These are phyloP conservation scores for Drosophila trapezifrons DNA, from an alignment of 1,140 invertebrate genomes.

Conservation along the genomic window DNA sequence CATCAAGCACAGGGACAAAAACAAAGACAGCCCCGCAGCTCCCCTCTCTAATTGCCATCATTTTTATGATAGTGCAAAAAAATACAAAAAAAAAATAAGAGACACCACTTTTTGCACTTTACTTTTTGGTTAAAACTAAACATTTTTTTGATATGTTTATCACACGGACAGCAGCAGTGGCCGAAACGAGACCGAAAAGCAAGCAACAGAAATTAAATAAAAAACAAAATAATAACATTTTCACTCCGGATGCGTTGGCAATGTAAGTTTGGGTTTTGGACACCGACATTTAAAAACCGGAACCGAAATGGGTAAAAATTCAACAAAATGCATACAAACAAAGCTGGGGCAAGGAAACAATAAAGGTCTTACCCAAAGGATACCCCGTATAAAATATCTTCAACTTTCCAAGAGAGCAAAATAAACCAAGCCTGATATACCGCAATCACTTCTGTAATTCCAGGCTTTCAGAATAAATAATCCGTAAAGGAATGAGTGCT, in stretches of 20 bases:
- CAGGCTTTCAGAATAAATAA: background rate
- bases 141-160: slow-evolving; percentile 53
- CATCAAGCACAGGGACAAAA: slow-evolving; percentile 31
- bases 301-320: slow-evolving; percentile 20
- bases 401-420: too few relatives aligned
- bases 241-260: slow-evolving; percentile 41
- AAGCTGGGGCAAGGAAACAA: background rate
- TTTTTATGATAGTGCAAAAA: slow-evolving; percentile 48
- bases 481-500: background rate
- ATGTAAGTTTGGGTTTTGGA: slow-evolving; percentile 39
- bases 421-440: too few relatives aligned
- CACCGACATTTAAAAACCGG: slow-evolving; percentile 49
- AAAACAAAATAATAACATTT: slow-evolving; percentile 20
- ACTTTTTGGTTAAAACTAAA: slow-evolving; percentile 41
- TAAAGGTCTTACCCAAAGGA: background rate
- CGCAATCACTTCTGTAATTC: background rate
- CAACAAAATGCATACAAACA: slow-evolving; percentile 5
- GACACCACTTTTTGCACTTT: slow-evolving; percentile 24
- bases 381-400: background rate
- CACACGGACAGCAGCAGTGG: slow-evolving; percentile 5
- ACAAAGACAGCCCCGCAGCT: background rate
- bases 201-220: slow-evolving; percentile 28
- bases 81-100: slow-evolving; percentile 3
- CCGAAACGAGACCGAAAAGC: slow-evolving; percentile 23
- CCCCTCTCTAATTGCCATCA: slow-evolving; percentile 29